Evolutionary conservation across 2,113 vertebrate genomes (phyloP), one percentile per base, ranked within the genome.

Genomic region (Corydoras maculifer): DNA sequence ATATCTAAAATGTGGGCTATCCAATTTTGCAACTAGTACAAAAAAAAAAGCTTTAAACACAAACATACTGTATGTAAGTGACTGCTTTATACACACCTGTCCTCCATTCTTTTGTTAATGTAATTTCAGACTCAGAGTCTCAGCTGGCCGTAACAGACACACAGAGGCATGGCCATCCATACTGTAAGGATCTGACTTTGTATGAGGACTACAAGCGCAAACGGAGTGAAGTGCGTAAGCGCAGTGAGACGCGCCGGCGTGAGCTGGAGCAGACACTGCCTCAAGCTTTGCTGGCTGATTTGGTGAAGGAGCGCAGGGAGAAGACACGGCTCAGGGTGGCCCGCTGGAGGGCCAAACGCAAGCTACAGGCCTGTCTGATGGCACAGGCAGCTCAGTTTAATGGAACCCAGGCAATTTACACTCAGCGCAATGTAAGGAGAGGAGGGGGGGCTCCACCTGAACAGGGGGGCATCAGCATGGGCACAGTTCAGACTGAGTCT

Each of bases 221-320:
- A 35, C 72, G 87, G 60, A 86, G 84, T 1, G 87, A 90, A 75
- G 83, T 89, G 8, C 83, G 86, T 5, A 74, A 82, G 11, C 75
- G 79, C 31, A 87, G 79, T 68, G 79, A 85, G 55, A 83, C 51
- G 68, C 72, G 83, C 3, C 79, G 87, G 35, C 76, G 87, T 0
- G 88, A 90, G 73, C 76, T 87, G 83, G 90, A 91, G 75, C 89
- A 89, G 54, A 80, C 75, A 0, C 76, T 91, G 43, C 88, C 90
- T 12, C 88, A 90, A 80, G 87, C 90, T 0, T 83, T 90, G 35
- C 78, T 89, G 35, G 85, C 86, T 1, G 87, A 89, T 11, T 75
- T 91, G 82, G 88, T 86, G 0, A 75, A 75, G 59, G 82, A 84
- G 67, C 74, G 82, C 18, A 68, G 82, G 53, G 82, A 82, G 71